These are phyloP conservation scores for Phoenoteleia sp. DNA, from an alignment of 2,888 invertebrate genomes.

Conservation along the genomic window DNA sequence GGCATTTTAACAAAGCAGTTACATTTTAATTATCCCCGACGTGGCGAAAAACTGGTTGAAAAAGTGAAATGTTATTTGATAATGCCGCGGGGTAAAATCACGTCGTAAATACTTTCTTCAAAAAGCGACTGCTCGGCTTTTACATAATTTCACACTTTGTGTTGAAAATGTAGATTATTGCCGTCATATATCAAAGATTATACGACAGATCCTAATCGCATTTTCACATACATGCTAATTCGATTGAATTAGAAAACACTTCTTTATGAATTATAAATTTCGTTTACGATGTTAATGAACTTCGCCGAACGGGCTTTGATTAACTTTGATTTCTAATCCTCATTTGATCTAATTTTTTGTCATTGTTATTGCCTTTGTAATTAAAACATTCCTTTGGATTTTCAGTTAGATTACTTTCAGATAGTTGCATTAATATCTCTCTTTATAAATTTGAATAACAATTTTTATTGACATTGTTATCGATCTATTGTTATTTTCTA, in stretches of 20 bases:
- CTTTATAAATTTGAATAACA: no score
- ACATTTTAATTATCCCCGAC: background rate
- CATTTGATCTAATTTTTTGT: background rate
- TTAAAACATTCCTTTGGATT: no score
- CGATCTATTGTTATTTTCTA: no score
- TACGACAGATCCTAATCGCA: background rate
- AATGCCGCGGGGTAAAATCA: constrained; percentile 16
- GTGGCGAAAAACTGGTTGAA: constrained; percentile 13
- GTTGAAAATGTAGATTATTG: constrained; percentile 1
- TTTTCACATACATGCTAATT: background rate
- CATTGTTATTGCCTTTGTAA: no score
- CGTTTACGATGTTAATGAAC: constrained; percentile 25
- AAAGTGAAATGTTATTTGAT: constrained; percentile 30
- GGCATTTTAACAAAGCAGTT: constrained; percentile 13
- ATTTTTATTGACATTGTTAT: no score
- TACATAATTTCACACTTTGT: constrained; percentile 18
- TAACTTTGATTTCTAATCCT: constrained; percentile 9
- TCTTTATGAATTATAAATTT: constrained; percentile 14
- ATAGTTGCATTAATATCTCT: no score
- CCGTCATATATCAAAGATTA: background rate
- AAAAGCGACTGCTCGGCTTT: constrained; percentile 6
- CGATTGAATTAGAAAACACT: background rate
- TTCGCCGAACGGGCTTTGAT: background rate
- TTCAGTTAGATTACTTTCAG: no score
- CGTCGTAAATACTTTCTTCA: constrained; percentile 25